Base-by-base conservation (phyloP, 1,140 invertebrate genomes). In the Acromyrmex charruanus region DNA sequence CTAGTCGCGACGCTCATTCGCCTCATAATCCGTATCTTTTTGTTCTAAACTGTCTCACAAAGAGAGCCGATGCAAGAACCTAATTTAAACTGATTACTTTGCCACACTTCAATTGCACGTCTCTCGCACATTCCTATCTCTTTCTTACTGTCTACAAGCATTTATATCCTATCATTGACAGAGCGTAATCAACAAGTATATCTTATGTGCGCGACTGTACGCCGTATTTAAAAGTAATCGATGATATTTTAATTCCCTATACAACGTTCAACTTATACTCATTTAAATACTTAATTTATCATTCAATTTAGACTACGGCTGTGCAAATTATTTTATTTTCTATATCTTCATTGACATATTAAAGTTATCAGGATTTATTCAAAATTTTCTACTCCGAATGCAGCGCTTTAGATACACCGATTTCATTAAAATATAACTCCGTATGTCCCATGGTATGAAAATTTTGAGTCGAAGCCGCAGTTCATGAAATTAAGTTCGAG, bases 381-480 rank as follows among this genome's bases (percentile, higher is more conserved):
- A 35, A 12, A 3, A 77, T 28, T 77, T 12, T 49, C 14, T 61
- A 66, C 3, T 59, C 69, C 16, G 6, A 68, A 2, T 68, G 28
- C 49, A 49, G 14, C 74, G 35, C 21, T 18, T 5, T 55, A 28
- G 9, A 39, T 25, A 44, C 39, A 61, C 5, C 35, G 49, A 77
- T 81, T 28, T 79, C 7, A 51, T 79, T 68, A 51, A 86, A 28
- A 31, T 35, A 69, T 66, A 58, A 66, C 10, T 65, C 68, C 88
- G 92, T 92, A 93, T 93, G 92, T 93, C 93, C 93, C 93, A 93
- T 93, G 93, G 93, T 92, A 80, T 63, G 74, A 82, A 51, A 82
- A 55, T 74, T 88, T 63, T 75, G 69, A 86, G 39, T 65, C 63
- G 79, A 91, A 90, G 61, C 58, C 61, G 72, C 61, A 79, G 66